Conservation (phyloP, 2,113 vertebrate species). For the Dendropsophus ebraccatus region DNA sequence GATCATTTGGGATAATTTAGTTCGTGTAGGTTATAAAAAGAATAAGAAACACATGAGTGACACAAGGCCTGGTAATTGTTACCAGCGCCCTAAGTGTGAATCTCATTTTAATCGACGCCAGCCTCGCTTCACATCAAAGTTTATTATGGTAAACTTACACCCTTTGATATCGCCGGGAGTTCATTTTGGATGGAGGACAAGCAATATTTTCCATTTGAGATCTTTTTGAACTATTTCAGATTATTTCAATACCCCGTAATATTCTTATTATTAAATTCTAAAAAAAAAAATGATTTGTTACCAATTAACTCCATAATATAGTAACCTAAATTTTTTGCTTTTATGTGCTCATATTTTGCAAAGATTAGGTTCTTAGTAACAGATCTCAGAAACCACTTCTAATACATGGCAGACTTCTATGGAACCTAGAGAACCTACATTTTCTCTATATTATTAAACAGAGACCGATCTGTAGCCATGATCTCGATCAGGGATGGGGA, state of each 20-base stretch:
- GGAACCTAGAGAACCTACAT: too few relatives aligned
- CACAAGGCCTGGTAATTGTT: constrained; percentile 46
- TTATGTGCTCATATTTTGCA: not conserved
- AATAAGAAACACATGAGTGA: constrained; percentile 37
- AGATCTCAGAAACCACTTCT: not conserved
- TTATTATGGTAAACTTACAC: constrained; percentile 19
- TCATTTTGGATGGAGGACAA: not conserved
- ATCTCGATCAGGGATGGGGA: too few relatives aligned
- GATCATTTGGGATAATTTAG: constrained; percentile 31
- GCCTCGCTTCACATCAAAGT: constrained; percentile 6
- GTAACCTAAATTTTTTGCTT: not conserved
- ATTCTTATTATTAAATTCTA: not conserved
- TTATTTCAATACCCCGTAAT: not conserved
- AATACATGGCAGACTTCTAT: not conserved
- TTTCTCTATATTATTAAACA: too few relatives aligned
- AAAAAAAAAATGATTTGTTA: not conserved
- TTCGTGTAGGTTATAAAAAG: constrained; percentile 24
- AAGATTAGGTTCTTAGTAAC: not conserved
- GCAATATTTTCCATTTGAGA: not conserved
- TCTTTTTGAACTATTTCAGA: not conserved
- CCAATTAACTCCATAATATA: too few relatives aligned
- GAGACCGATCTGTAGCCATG: too few relatives aligned
- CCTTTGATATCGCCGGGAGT: not conserved
- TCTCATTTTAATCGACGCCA: constrained; percentile 22
- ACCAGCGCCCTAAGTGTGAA: constrained; percentile 38